These are phyloP conservation scores for Tenebrosternarchus preto DNA, from an alignment of 2,113 vertebrate genomes.

Conservation along the genomic window DNA sequence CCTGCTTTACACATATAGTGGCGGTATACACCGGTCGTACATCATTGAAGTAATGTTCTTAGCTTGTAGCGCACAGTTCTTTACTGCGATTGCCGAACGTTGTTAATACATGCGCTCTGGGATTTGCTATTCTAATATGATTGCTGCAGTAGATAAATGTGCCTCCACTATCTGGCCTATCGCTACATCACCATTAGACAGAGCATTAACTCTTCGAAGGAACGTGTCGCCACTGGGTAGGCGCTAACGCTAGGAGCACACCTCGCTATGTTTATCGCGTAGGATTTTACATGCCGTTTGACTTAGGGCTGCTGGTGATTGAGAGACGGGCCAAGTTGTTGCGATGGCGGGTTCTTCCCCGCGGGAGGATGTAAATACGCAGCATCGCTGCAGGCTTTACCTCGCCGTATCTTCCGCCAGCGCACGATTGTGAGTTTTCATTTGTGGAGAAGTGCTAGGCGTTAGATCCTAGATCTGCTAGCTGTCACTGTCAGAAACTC, in stretches of 20 bases:
- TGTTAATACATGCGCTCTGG: too few species aligned
- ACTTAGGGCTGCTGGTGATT: slow-evolving; percentile 4
- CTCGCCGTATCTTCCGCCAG: neutral
- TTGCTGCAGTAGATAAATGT: slow-evolving; percentile 16
- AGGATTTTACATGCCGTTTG: neutral
- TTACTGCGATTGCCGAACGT: too few species aligned
- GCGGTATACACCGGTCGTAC: too few species aligned
- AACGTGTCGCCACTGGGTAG: neutral
- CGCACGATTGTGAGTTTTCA: neutral
- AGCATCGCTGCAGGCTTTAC: neutral
- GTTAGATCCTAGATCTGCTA: neutral
- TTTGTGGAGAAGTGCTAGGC: neutral
- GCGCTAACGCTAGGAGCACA: neutral
- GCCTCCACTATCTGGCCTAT: neutral
- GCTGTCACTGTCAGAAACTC: neutral
- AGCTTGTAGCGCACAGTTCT: neutral
- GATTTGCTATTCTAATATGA: neutral
- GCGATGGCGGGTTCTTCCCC: neutral
- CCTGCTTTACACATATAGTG: too few species aligned
- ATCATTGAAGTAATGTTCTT: too few species aligned
- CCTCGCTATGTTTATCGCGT: neutral
- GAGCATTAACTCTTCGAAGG: neutral
- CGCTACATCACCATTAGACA: neutral
- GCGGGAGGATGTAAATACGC: neutral
- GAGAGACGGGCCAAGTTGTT: neutral